A percentile compares a stretch with the other conserved stretches of the same genome.
phyloP scores from a whole-genome alignment of 2,113 vertebrate species.

The Chloroceryle aenea region DNA sequence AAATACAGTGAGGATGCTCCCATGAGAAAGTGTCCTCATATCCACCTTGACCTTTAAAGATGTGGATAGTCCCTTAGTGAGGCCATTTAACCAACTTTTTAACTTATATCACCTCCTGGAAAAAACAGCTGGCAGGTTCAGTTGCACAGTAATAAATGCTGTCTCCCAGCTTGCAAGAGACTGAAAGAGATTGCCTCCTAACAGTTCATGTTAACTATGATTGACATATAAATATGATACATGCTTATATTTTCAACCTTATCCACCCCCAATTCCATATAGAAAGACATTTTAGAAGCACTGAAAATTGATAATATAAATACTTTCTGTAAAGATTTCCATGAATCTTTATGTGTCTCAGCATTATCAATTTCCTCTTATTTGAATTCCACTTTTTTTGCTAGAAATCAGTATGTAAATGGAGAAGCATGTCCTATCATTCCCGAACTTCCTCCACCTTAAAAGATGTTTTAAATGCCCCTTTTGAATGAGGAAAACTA shows the following conservation, averaged over 20 bases:
- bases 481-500: neutral
- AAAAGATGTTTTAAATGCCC: neutral
- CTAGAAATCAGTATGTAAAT: neutral
- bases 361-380: neutral
- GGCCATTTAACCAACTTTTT: slow-evolving; percentile 48
- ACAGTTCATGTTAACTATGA: slow-evolving; percentile 69
- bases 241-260: slow-evolving; percentile 24
- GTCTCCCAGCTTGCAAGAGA: slow-evolving; percentile 48
- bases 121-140: slow-evolving; percentile 64
- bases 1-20: neutral
- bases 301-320: neutral
- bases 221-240: slow-evolving; percentile 62
- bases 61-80: neutral
- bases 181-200: slow-evolving; percentile 67
- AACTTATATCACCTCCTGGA: slow-evolving; percentile 38
- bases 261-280: neutral
- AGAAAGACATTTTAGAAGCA: slow-evolving; percentile 11
- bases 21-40: neutral
- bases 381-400: neutral
- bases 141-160: slow-evolving; percentile 78
- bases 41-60: neutral
- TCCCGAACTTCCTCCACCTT: neutral
- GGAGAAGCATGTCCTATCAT: neutral
- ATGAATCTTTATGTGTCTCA: neutral
- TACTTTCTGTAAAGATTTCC: neutral